Base-by-base conservation (phyloP, 1,140 invertebrate species). In the Drosophila eugracilis region DNA sequence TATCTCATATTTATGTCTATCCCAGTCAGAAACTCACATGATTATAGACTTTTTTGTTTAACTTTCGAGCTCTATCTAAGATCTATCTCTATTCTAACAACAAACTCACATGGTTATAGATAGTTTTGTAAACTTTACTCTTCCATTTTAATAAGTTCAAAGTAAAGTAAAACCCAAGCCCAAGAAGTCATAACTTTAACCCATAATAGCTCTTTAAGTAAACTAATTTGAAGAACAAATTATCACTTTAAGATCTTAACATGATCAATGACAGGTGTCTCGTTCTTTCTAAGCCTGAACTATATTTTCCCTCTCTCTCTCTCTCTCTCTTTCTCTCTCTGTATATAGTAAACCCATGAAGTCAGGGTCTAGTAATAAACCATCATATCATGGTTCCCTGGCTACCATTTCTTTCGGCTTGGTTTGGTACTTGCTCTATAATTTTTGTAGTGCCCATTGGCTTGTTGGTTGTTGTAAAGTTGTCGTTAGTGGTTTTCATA, bases 401-500 rank as follows among this genome's bases (percentile, higher is more conserved):
- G 54, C 54, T 62, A 26, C 60, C 58, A 47, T 52, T 52, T 26
- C 50, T 39, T 30, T 26, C 12, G 22, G 21, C 3, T 22, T 42
- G 19, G 12, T 12, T 28, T 10, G 44, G 9, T 15, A 47, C 44
- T 45, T 17, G 42, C 22, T 19, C 12, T 30, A 17, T 41, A 37
- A 17, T 17, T 62, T 37, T 15, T 41, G 15, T 55, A 14, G 24
- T 37, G 54, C 54, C 54, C 54, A 41, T 53, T 66, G 65, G n/a
- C 49, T 10, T 44, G 22, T 19, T 15, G 19, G 28, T 32, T 34
- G 19, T 65, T 37, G 14, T n/a, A n/a, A n/a, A 4, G 24, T 39
- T 60, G 58, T 62, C 48, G 63, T 69, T 62, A 47, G 52, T 65
- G 42, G 48, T 44, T 69, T 22, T 67, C 17, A 14, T 26, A 22